Evolutionary conservation across 2,888 invertebrate species (phyloP).

Genomic region (Mythimna ferrago): DNA sequence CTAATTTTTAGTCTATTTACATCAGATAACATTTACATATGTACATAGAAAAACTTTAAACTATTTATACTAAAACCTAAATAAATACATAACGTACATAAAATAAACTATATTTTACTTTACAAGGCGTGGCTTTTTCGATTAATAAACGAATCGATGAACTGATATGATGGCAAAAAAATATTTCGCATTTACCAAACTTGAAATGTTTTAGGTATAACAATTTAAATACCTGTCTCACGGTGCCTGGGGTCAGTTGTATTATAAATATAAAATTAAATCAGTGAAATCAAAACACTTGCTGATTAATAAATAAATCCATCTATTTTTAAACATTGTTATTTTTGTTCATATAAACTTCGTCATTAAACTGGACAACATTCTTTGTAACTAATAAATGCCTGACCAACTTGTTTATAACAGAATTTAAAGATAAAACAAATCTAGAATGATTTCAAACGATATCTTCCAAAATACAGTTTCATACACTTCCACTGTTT

Average conservation of each 20-base stretch:
- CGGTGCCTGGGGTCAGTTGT: background rate
- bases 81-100: too few relatives aligned
- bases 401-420: slow-evolving; percentile 2
- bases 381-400: background rate
- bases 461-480: background rate
- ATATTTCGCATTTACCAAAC: background rate
- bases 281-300: slow-evolving; percentile 13
- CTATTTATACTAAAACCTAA: too few relatives aligned
- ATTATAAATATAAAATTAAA: background rate
- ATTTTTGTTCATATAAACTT: background rate
- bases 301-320: background rate
- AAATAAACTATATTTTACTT: background rate
- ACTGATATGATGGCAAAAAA: background rate
- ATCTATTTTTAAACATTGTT: slow-evolving; percentile 2
- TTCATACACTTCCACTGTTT: background rate
- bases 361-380: background rate
- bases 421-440: background rate
- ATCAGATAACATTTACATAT: too few relatives aligned
- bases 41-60: too few relatives aligned
- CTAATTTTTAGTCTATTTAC: too few relatives aligned
- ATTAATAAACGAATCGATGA: background rate
- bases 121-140: background rate
- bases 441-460: background rate
- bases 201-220: background rate
- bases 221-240: background rate